These are phyloP conservation scores for Sandelia bainsii DNA, from an alignment of 2,797 vertebrate species.

Conservation along the genomic window DNA sequence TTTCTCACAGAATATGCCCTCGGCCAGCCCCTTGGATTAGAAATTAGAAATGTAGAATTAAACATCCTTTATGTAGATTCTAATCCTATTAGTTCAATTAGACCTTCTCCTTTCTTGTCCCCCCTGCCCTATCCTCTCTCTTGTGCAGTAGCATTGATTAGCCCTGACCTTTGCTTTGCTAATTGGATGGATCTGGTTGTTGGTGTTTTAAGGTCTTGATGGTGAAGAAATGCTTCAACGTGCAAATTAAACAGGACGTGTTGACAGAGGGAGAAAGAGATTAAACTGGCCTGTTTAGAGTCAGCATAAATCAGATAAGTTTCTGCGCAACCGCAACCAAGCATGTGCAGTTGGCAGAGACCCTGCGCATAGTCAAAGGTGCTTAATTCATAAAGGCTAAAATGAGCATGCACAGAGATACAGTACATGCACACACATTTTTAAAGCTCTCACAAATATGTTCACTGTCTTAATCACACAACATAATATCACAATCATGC, in stretches of 20 bases:
- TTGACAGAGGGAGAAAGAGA: constrained; percentile 64
- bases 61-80: constrained; percentile 22
- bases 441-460: constrained; percentile 11
- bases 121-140: constrained; percentile 38
- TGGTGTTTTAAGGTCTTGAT: constrained; percentile 80
- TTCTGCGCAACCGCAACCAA: constrained; percentile 12
- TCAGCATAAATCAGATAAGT: constrained; percentile 21
- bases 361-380: constrained; percentile 9
- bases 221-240: constrained; percentile 77
- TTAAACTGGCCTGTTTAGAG: constrained; percentile 38
- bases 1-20: constrained; percentile 19
- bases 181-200: constrained; percentile 86
- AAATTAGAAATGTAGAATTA: constrained; percentile 37
- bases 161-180: constrained; percentile 84
- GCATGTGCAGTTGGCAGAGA: constrained; percentile 6
- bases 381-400: constrained; percentile 19
- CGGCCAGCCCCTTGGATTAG: constrained; percentile 30
- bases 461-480: constrained; percentile 28
- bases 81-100: constrained; percentile 44
- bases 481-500: constrained; percentile 28
- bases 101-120: constrained; percentile 23
- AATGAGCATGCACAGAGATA: constrained; percentile 20
- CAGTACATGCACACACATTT: not conserved
- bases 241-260: constrained; percentile 72
- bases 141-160: constrained; percentile 81